Percentiles rank a stretch among this genome's conserved stretches.
These are phyloP conservation scores for Zonotrichia leucophrys DNA, from an alignment of 2,113 vertebrate genomes.

Conservation along the genomic window DNA sequence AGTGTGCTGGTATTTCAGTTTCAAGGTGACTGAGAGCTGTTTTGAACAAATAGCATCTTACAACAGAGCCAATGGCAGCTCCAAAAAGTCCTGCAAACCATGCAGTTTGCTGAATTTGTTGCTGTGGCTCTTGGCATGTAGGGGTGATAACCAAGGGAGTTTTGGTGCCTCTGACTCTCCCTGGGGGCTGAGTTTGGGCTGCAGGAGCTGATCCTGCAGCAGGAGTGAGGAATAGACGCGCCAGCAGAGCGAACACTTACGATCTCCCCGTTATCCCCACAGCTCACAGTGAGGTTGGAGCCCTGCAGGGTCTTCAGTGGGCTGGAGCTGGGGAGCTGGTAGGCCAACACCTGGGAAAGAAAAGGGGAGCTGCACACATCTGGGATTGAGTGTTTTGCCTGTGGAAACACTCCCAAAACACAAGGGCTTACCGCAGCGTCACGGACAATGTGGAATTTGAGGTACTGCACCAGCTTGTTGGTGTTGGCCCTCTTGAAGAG, in stretches of 20 bases:
- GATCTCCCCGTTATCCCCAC: conserved; percentile 72
- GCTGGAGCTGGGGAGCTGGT: conserved; percentile 66
- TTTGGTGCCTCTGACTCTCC: background rate
- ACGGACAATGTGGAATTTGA: conserved; percentile 89
- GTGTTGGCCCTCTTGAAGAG: conserved; percentile 81
- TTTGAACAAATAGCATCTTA: background rate
- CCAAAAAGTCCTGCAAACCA: background rate
- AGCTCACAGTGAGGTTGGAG: conserved; percentile 80
- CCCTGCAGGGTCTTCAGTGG: conserved; percentile 85
- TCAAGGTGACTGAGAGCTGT: background rate
- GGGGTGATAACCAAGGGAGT: fast-evolving
- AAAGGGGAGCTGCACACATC: fast-evolving
- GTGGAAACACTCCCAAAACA: background rate
- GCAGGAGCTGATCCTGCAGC: background rate
- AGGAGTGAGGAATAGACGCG: background rate
- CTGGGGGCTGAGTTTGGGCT: background rate
- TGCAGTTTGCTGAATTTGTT: background rate
- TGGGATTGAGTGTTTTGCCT: background rate
- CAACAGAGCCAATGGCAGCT: background rate
- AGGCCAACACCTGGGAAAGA: conserved; percentile 65
- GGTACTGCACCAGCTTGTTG: conserved; percentile 80
- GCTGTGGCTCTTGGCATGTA: background rate
- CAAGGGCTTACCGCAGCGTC: conserved; percentile 74
- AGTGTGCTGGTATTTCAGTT: background rate
- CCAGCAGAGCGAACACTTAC: conserved; percentile 70